Evolutionary conservation across 2,888 invertebrate genomes (phyloP).

Genomic region (Drosophila trichaetosa): DNA sequence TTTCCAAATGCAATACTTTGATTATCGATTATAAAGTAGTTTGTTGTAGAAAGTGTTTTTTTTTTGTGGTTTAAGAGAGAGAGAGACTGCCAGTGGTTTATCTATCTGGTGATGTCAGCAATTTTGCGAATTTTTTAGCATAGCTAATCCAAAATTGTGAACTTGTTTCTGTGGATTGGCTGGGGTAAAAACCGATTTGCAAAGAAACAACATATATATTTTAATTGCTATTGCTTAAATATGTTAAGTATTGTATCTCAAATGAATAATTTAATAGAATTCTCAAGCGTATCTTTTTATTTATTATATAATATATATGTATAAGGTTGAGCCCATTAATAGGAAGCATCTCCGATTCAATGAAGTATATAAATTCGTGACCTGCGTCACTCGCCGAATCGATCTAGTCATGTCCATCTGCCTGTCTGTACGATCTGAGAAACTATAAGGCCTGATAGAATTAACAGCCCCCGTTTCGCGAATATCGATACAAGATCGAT

Average conservation of each 20-base stretch:
- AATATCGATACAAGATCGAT: neutral
- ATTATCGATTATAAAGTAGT: neutral
- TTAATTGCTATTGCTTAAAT: neutral
- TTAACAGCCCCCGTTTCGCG: neutral
- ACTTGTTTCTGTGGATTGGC: conserved; percentile 13
- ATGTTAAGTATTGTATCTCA: neutral
- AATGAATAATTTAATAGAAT: neutral
- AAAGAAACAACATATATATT: neutral
- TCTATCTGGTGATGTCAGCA: conserved; percentile 27
- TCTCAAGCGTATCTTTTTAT: neutral
- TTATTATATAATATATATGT: neutral
- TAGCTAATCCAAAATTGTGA: neutral
- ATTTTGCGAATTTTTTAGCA: neutral
- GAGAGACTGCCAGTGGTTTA: neutral
- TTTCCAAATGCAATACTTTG: conserved; percentile 17
- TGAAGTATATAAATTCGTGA: neutral
- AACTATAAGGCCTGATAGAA: neutral
- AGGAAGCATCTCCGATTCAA: neutral
- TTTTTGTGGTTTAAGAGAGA: neutral
- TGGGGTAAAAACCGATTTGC: neutral
- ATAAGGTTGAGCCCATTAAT: neutral
- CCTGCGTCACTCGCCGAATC: too few species aligned
- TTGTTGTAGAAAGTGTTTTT: neutral
- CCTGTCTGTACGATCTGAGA: neutral
- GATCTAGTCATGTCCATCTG: neutral